Conservation (phyloP, 1,140 invertebrate species). For the Lucilia cuprina region DNA sequence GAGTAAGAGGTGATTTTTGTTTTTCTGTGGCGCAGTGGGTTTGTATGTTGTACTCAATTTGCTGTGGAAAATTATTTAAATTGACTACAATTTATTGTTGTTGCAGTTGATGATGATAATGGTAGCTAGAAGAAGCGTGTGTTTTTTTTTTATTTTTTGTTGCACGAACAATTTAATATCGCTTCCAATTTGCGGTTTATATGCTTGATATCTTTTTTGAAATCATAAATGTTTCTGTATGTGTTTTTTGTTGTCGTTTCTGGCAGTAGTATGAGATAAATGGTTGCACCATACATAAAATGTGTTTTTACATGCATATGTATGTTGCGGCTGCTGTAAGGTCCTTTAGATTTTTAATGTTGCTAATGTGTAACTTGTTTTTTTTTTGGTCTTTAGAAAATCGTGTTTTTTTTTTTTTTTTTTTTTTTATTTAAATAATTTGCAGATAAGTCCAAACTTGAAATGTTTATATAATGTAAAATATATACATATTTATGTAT, state of each 20-base stretch:
- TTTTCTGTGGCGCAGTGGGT: not conserved
- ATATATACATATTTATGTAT: no score
- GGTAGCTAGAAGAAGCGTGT: not conserved
- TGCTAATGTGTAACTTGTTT: not conserved
- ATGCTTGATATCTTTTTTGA: conserved; percentile 45
- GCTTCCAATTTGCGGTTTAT: conserved; percentile 63
- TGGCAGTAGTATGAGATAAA: conserved; percentile 15
- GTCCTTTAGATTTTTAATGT: not conserved
- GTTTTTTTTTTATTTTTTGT: conserved; percentile 36
- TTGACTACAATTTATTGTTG: conserved; percentile 62
- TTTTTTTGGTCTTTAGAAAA: not conserved
- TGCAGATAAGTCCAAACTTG: not conserved
- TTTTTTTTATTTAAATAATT: not conserved
- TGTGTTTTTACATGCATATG: not conserved
- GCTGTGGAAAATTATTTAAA: conserved; percentile 55
- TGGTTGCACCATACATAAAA: not conserved
- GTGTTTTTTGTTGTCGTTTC: not conserved
- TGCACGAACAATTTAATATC: conserved; percentile 63
- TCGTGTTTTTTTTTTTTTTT: not conserved
- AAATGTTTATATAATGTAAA: no score
- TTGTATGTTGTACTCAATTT: conserved; percentile 42
- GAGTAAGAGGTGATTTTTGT: not conserved
- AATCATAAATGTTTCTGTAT: conserved; percentile 19
- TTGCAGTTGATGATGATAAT: not conserved
- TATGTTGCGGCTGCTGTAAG: not conserved